A percentile compares a stretch with the other conserved stretches of the same genome.
Conservation (phyloP, 2,888 invertebrate genomes). For the Scelioninae gen. 1 region DNA sequence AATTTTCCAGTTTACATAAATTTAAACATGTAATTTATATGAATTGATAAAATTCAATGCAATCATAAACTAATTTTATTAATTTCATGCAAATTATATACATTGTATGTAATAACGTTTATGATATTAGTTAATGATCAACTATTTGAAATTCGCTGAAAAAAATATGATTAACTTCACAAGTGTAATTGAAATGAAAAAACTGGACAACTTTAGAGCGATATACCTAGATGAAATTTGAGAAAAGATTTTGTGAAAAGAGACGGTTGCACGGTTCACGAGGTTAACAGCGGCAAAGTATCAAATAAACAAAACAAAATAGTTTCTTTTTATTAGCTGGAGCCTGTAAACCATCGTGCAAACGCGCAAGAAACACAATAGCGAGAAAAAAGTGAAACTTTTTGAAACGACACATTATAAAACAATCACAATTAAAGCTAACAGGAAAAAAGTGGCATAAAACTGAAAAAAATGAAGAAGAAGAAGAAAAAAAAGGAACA, state of each 20-base stretch:
- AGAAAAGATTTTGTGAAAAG: background rate
- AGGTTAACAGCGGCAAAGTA: constrained; percentile 24
- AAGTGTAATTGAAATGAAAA: background rate
- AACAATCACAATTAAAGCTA: constrained; percentile 42
- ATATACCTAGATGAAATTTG: background rate
- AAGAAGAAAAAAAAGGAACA: background rate
- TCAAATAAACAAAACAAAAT: constrained; percentile 43
- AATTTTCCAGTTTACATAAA: constrained; percentile 23
- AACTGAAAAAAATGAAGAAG: background rate
- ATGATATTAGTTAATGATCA: no score
- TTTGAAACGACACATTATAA: constrained; percentile 38
- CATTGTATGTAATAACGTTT: no score
- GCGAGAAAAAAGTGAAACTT: constrained; percentile 31
- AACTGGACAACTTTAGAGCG: background rate
- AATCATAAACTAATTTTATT: constrained; percentile 18
- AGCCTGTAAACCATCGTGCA: constrained; percentile 33
- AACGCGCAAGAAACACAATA: no score
- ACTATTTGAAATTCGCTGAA: no score
- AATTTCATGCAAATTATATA: constrained; percentile 9
- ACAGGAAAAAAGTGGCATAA: constrained; percentile 3
- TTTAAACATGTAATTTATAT: constrained; percentile 8
- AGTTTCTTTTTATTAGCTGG: constrained; percentile 37
- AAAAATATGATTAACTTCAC: background rate
- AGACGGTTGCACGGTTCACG: background rate
- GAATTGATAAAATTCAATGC: constrained; percentile 29